Evolutionary conservation across 2,113 vertebrate species (phyloP).

Genomic region (Rhinogobius similis): DNA sequence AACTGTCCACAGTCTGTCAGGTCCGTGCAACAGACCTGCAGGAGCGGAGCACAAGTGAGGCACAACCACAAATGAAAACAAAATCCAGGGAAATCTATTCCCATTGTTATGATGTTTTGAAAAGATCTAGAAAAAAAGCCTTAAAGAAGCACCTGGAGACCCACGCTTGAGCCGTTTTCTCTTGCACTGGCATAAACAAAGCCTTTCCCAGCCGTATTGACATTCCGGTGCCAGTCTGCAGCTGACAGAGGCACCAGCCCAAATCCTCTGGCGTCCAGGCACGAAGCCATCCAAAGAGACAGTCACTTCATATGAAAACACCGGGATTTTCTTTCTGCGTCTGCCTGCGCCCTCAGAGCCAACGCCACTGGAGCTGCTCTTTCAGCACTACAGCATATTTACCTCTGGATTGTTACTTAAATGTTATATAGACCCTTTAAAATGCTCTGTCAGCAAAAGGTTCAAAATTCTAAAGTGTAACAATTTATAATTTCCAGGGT

Average conservation of each 20-base stretch:
- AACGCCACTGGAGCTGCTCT: conserved; percentile 34
- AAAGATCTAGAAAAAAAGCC: background rate
- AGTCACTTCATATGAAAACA: background rate
- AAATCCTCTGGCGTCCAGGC: conserved; percentile 38
- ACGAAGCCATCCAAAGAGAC: conserved; percentile 13
- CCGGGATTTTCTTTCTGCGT: background rate
- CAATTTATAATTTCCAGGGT: no score
- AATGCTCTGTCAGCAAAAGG: no score
- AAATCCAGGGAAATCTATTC: background rate
- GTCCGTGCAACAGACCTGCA: background rate
- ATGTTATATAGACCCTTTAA: background rate
- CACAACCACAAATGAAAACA: background rate
- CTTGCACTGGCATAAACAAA: background rate
- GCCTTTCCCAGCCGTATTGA: background rate
- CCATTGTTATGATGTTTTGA: background rate
- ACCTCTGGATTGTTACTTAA: background rate
- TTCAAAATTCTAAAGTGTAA: no score
- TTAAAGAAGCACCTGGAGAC: background rate
- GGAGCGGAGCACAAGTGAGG: background rate
- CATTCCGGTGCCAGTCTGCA: conserved; percentile 14
- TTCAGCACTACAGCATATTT: conserved; percentile 33
- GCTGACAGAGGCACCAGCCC: conserved; percentile 6
- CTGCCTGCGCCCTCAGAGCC: background rate
- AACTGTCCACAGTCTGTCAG: no score
- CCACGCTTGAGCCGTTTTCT: background rate